Percentiles rank a stretch among this genome's conserved stretches.
phyloP scores from a whole-genome alignment of 1,140 invertebrate species.

The Euborellia annulipes region DNA sequence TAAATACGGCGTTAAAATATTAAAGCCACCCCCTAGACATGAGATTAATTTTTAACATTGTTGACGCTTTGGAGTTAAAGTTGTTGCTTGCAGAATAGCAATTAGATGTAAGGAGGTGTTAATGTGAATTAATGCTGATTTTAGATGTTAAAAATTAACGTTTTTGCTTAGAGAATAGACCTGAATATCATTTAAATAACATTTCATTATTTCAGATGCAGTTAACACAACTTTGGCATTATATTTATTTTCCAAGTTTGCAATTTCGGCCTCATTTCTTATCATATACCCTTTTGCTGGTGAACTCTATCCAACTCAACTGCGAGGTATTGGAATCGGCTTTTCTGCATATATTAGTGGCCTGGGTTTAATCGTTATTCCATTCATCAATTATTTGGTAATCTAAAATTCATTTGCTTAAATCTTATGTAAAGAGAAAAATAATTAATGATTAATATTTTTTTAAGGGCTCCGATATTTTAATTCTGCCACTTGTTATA shows the following conservation, averaged over 20 bases:
- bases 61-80: too few relatives aligned
- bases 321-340: constrained; percentile 73
- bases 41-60: too few relatives aligned
- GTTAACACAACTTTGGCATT: constrained; percentile 52
- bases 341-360: constrained; percentile 76
- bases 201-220: constrained; percentile 41
- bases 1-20: too few relatives aligned
- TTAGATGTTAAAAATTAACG: too few relatives aligned
- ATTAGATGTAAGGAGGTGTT: too few relatives aligned
- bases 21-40: too few relatives aligned
- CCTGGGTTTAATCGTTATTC: constrained; percentile 71
- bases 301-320: constrained; percentile 73
- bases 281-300: constrained; percentile 84
- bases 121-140: too few relatives aligned
- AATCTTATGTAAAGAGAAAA: background rate
- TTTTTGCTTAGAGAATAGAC: too few relatives aligned
- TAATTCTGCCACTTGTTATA: constrained; percentile 64
- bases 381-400: constrained; percentile 79
- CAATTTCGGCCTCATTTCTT: constrained; percentile 77
- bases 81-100: too few relatives aligned
- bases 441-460: constrained; percentile 6
- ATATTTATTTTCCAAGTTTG: constrained; percentile 74
- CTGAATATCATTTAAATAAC: too few relatives aligned
- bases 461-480: constrained; percentile 58
- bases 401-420: constrained; percentile 12